Percentiles rank a stretch among this genome's conserved stretches.
phyloP scores from a whole-genome alignment of 2,797 vertebrate species.

The Rhynchotus rufescens region DNA sequence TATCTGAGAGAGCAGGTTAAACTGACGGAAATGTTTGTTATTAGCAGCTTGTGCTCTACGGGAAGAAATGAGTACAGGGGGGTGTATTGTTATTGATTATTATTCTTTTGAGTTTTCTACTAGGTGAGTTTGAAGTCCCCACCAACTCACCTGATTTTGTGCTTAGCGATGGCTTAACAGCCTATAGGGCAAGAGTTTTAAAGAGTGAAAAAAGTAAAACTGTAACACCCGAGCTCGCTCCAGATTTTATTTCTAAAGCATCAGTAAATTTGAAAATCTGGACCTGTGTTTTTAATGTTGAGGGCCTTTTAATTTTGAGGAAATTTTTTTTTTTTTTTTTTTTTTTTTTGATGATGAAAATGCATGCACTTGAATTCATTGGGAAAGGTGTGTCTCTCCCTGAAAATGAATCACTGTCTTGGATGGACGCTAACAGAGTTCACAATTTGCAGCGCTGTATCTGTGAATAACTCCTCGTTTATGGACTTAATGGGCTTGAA shows the following conservation, averaged over 20 bases:
- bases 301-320: background rate
- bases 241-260: background rate
- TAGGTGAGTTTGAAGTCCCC: background rate
- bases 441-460: background rate
- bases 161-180: background rate
- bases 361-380: background rate
- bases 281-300: background rate
- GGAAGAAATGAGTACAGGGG: background rate
- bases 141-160: background rate
- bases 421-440: background rate
- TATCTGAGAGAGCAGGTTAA: conserved; percentile 9
- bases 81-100: background rate
- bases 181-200: background rate
- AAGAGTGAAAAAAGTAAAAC: background rate
- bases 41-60: background rate
- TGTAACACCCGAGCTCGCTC: background rate
- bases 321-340: background rate
- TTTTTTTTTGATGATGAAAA: background rate
- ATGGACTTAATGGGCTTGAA: background rate
- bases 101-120: background rate
- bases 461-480: background rate
- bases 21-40: background rate
- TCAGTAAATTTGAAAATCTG: conserved; percentile 13
- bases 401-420: background rate
- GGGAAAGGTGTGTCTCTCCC: background rate